Evolutionary conservation across 2,113 vertebrate species (phyloP), one percentile per base, ranked within the genome.

Genomic region (Suncus etruscus): DNA sequence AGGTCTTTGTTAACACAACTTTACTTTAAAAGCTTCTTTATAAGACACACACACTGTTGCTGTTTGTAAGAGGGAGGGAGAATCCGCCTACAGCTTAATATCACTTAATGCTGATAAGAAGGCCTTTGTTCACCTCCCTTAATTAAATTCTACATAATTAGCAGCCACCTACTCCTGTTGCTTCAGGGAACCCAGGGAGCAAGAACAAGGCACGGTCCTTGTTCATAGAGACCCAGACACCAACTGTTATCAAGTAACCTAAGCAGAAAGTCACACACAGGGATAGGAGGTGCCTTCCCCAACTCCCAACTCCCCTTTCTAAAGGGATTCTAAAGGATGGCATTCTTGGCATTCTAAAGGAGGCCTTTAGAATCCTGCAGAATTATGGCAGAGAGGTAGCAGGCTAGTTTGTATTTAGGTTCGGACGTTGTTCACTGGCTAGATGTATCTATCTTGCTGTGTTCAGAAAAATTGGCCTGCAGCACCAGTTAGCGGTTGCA

Each of bases 21-120:
- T 66, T 66, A 47, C 32, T 91, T 94, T 92, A 83, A 94, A 95
- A 76, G 88, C 80, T 88, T 94, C 95, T 94, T 96, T 96, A 94
- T 91, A 83, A 14, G 79, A 75, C 77, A 91, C 73, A 88, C 86
- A 90, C 85, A 95, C 92, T 72, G 69, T 91, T 91, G 90, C 94
- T 90, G 83, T 95, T 87, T 90, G 45, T 68, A 92, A 79, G 79
- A 91, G 74, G 78, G 39, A 80, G 66, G 76, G 31, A 75, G 77
- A 94, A 92, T 88, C 83, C 86, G 77, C 80, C 93, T 83, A 61
- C 61, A 90, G 94, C 79, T 90, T 94, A 91, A 63, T 90, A 90
- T 96, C 90, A 90, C 68, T 90, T 87, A 86, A 76, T 70, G 47
- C 90, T 96, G 93, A 95, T 91, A 91, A 92, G 48, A 32, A 91